phyloP scores from a whole-genome alignment of 1,140 invertebrate species.

The Pachypsylla venusta region DNA sequence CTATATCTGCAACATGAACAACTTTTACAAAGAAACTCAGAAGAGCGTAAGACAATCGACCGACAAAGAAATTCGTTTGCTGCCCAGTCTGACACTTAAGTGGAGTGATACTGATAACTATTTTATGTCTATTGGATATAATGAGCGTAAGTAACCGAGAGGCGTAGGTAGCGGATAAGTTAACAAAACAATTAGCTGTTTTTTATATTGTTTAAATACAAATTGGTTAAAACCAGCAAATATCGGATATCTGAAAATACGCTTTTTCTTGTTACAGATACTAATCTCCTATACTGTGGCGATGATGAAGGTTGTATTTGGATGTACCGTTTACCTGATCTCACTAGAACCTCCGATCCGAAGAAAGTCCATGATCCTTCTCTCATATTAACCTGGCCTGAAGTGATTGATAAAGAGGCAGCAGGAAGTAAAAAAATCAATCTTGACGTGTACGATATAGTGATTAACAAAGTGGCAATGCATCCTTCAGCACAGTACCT shows the following conservation, averaged over 20 bases:
- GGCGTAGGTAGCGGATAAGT: not conserved
- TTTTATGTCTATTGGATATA: not conserved
- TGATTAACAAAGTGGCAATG: not conserved
- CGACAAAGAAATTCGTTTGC: not conserved
- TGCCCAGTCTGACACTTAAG: not conserved
- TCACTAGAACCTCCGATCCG: not conserved
- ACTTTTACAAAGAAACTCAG: not conserved
- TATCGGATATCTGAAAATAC: not conserved
- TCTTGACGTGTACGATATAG: constrained; percentile 1
- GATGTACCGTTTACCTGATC: not conserved
- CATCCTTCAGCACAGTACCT: not conserved
- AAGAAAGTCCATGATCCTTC: not conserved
- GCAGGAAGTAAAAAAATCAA: not conserved
- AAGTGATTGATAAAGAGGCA: not conserved
- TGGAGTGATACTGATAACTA: constrained; percentile 6
- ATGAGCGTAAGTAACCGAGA: not conserved
- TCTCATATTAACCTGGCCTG: not conserved
- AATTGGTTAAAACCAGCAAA: not conserved
- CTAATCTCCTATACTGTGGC: constrained; percentile 3
- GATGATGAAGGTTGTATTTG: constrained; percentile 7
- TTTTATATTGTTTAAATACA: not conserved
- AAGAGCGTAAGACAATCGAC: not conserved
- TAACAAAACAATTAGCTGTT: not conserved
- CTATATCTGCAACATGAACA: constrained; percentile 1
- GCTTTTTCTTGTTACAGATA: not conserved